phyloP scores from a whole-genome alignment of 2,797 vertebrate species.

The Tenualosa ilisha region DNA sequence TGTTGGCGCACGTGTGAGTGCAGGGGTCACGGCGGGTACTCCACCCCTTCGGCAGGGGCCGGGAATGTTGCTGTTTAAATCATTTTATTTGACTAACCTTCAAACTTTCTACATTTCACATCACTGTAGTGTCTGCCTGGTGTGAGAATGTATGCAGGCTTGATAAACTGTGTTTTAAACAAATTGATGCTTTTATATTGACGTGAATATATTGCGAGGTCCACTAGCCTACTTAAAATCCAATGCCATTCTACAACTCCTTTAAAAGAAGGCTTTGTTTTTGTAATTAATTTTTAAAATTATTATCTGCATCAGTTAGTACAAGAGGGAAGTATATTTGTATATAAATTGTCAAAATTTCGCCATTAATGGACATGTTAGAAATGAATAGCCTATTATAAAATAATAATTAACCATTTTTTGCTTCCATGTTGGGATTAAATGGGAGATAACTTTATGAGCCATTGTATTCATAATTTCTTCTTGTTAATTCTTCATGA shows the following conservation, averaged over 20 bases:
- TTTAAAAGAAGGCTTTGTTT: neutral
- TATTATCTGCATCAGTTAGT: neutral
- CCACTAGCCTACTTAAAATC: neutral
- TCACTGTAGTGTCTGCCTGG: neutral
- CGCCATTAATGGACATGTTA: no score
- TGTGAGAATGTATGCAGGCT: neutral
- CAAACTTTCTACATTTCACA: slow-evolving; percentile 49
- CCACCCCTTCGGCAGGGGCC: slow-evolving; percentile 28
- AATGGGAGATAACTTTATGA: neutral
- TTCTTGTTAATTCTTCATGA: neutral
- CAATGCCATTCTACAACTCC: neutral
- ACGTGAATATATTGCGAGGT: neutral
- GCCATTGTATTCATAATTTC: neutral
- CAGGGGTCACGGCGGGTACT: slow-evolving; percentile 67
- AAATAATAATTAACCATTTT: neutral
- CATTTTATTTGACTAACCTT: slow-evolving; percentile 22
- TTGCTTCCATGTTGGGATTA: neutral
- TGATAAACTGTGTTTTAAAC: neutral
- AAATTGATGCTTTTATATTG: neutral
- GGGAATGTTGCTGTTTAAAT: slow-evolving; percentile 11
- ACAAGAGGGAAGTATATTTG: neutral
- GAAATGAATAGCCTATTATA: no score
- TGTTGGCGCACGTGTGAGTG: slow-evolving; percentile 60
- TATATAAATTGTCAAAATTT: neutral
- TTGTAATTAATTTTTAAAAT: no score